These are phyloP conservation scores for Diphyllodes magnificus DNA, from an alignment of 2,113 vertebrate species.

Conservation along the genomic window DNA sequence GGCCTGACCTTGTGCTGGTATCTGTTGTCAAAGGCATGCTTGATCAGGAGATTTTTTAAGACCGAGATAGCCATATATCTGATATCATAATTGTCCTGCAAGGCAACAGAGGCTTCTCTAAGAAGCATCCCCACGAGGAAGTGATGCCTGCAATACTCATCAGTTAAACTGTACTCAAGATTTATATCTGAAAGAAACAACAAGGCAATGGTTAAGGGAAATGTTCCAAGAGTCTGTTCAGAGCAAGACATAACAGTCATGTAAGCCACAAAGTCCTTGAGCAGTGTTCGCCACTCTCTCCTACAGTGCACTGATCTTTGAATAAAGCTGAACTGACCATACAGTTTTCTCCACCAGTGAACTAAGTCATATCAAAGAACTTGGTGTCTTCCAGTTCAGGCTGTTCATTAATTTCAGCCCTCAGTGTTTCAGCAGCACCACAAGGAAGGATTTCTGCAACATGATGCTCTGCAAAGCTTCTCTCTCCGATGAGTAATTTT, in stretches of 20 bases:
- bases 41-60: conserved; percentile 92
- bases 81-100: conserved; percentile 87
- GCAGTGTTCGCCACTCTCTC: not conserved
- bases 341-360: not conserved
- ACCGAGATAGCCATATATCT: conserved; percentile 84
- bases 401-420: not conserved
- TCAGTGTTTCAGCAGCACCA: not conserved
- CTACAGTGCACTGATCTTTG: not conserved
- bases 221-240: not conserved
- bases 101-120: conserved; percentile 84
- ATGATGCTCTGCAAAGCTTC: not conserved
- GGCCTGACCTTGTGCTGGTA: conserved; percentile 83
- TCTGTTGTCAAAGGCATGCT: conserved; percentile 92
- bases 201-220: conserved; percentile 21
- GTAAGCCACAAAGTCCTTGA: not conserved
- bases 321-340: not conserved
- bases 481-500: accelerated
- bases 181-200: conserved; percentile 81
- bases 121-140: conserved; percentile 93
- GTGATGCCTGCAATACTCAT: conserved; percentile 93
- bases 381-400: not conserved
- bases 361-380: not conserved
- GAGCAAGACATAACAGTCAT: not conserved
- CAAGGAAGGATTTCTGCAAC: not conserved
- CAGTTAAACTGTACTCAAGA: conserved; percentile 90